Percentiles rank a stretch among this genome's conserved stretches.
Conservation (phyloP, 2,113 vertebrate genomes). For the Callithrix jacchus region DNA sequence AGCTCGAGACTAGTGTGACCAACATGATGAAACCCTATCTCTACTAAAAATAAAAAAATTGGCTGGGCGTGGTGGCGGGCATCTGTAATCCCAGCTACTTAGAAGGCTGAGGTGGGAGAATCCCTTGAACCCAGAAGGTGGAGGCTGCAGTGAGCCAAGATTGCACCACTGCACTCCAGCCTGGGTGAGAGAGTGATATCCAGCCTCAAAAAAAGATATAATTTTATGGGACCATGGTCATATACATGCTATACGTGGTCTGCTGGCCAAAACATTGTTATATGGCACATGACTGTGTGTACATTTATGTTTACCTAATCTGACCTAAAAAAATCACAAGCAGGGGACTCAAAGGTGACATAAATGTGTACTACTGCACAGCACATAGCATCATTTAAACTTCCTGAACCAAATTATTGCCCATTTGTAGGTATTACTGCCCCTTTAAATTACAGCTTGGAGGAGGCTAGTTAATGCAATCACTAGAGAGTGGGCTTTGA, state of each 20-base stretch:
- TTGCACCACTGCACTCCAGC: too few species aligned
- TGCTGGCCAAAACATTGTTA: not conserved
- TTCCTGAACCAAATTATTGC: not conserved
- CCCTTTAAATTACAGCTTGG: not conserved
- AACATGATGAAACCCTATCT: too few species aligned
- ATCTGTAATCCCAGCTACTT: too few species aligned
- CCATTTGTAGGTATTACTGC: not conserved
- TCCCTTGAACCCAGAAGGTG: too few species aligned
- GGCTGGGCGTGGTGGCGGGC: too few species aligned
- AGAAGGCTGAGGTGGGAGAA: too few species aligned
- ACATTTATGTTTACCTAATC: not conserved
- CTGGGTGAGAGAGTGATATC: too few species aligned
- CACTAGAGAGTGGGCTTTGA: not conserved
- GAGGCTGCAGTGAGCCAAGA: too few species aligned
- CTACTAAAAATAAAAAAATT: too few species aligned
- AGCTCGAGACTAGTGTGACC: too few species aligned
- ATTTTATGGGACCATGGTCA: not conserved
- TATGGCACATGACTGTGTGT: not conserved
- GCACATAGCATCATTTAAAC: not conserved
- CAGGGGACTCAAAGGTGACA: not conserved
- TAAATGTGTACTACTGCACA: fast-evolving
- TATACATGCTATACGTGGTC: not conserved
- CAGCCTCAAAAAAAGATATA: not conserved
- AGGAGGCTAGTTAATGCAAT: not conserved
- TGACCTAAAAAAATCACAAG: not conserved